phyloP scores from a whole-genome alignment of 2,888 invertebrate genomes.

The Lasioglossum marginatum region DNA sequence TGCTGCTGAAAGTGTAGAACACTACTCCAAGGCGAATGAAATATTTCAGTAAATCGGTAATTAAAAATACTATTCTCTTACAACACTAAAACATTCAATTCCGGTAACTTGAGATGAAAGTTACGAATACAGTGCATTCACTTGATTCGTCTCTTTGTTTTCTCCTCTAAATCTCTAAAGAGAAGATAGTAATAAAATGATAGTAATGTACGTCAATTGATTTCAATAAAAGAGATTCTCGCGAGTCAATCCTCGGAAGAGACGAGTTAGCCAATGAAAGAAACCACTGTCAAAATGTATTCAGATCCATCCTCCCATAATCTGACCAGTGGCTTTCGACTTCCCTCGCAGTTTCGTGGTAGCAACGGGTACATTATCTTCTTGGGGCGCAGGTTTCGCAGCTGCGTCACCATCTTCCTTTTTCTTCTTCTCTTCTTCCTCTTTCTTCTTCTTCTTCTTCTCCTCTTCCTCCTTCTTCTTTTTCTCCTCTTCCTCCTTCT shows the following conservation, averaged over 20 bases:
- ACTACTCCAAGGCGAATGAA: too few relatives aligned
- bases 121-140: too few relatives aligned
- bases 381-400: slow-evolving; percentile 63
- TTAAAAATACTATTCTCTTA: too few relatives aligned
- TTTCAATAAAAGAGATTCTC: not conserved
- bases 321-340: slow-evolving; percentile 90
- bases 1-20: not conserved
- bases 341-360: slow-evolving; percentile 87
- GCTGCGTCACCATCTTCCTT: slow-evolving; percentile 56
- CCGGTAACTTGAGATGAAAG: too few relatives aligned
- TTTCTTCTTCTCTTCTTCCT: slow-evolving; percentile 71
- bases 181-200: not conserved
- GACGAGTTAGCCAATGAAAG: not conserved
- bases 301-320: slow-evolving; percentile 91
- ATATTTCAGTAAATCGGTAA: too few relatives aligned
- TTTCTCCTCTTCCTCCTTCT: slow-evolving; percentile 41
- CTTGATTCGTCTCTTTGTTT: not conserved
- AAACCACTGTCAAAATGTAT: not conserved
- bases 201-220: not conserved
- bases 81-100: too few relatives aligned
- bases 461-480: slow-evolving; percentile 11
- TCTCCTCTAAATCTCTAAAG: not conserved
- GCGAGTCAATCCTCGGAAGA: not conserved
- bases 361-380: slow-evolving; percentile 82
- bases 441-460: slow-evolving; percentile 38